A percentile compares a stretch with the other conserved stretches of the same genome.
Evolutionary conservation across 2,113 vertebrate species (phyloP).

Genomic region (Choloepus hoffmanni): DNA sequence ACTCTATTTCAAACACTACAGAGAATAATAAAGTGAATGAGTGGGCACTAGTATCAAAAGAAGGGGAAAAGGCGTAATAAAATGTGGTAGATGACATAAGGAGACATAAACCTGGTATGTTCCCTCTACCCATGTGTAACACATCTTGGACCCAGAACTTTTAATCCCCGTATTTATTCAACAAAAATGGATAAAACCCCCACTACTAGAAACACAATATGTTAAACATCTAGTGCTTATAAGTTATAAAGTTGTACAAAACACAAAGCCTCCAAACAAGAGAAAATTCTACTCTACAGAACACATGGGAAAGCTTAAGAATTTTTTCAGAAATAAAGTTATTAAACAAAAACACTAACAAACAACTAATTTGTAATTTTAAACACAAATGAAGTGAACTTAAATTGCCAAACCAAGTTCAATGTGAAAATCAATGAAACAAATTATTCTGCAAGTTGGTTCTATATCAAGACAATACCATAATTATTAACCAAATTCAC

Average conservation of each 20-base stretch:
- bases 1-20: neutral
- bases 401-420: neutral
- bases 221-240: neutral
- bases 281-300: constrained; percentile 5
- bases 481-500: constrained; percentile 38
- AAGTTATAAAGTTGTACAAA: constrained; percentile 29
- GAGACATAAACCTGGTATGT: neutral
- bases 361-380: constrained; percentile 24
- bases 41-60: neutral
- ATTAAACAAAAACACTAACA: constrained; percentile 2
- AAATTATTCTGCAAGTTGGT: constrained; percentile 41
- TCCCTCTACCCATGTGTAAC: neutral
- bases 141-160: neutral
- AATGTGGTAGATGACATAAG: neutral
- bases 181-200: constrained; percentile 20
- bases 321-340: constrained; percentile 30
- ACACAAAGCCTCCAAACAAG: neutral
- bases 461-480: neutral
- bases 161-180: constrained; percentile 2
- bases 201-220: neutral
- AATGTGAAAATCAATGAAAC: constrained; percentile 25
- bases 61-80: neutral
- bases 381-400: constrained; percentile 9
- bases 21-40: constrained; percentile 41
- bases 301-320: neutral